Base-by-base conservation (phyloP, 2,888 invertebrate species). In the Allophyes oxyacanthae region DNA sequence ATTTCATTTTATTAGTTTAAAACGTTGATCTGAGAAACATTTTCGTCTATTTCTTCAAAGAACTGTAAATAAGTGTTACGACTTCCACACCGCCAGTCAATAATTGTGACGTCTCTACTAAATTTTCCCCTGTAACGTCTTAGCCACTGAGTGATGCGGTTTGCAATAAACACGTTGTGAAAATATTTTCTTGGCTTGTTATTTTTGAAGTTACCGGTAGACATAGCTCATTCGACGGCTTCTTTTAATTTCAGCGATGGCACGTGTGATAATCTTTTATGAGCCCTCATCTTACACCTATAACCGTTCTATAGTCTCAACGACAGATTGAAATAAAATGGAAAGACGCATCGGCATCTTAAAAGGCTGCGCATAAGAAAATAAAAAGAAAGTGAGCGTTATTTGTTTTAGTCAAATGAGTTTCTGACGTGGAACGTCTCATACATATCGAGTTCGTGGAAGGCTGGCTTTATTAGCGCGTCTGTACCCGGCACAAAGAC, bases 351-450 rank as follows among this genome's bases (percentile, higher is more conserved):
- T 81, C 86, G 86, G 84, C 84, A 77, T 86, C 85, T 89, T 86
- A 74, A 88, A 89, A 90, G 86, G 79, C 79, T 72, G 77, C 78
- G 80, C 83, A 77, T 80, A 81, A 82, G 82, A 84, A 87, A 88
- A 87, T 85, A 87, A 89, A 87, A 86, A 83, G 83, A 80, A 82
- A 84, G 80, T 77, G 79, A 83, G 69, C 82, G 84, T 81, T 92
- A 89, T 92, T 93, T 91, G 90, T 87, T 89, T 89, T 83, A 88
- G 86, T 83, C 89, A 93, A 94, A 94, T 94, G 93, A 93, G 91
- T 89, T 89, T 88, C 86, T 85, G 84, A 84, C 85, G 86, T 87
- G 78, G 70, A 70, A 53, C 78, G 71, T 75, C 87, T 87, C 84
- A 87, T 87, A 87, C 86, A 86, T 87, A 87, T 78, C 78, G 73